A percentile compares a stretch with the other conserved stretches of the same genome.
Evolutionary conservation across 37 sponge, comb jelly and placozoan species (phyloP).

Genomic region (Geodia barretti): DNA sequence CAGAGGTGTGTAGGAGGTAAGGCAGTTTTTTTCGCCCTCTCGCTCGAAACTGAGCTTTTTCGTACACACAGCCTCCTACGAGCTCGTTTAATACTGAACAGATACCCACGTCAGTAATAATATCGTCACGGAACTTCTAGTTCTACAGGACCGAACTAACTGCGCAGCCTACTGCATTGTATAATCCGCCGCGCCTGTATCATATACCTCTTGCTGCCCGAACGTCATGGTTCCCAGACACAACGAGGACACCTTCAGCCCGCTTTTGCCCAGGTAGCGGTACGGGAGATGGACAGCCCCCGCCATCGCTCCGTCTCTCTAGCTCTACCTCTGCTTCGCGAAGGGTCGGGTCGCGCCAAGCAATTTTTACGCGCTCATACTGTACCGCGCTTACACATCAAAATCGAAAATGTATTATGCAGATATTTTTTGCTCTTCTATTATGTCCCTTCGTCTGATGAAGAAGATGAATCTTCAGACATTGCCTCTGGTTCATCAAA

Average conservation of each 20-base stretch:
- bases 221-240: constrained; percentile 95
- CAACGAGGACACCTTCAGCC: constrained; percentile 82
- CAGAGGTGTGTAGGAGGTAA: not conserved
- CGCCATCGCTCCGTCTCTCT: no score
- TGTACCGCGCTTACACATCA: not conserved
- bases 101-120: not conserved
- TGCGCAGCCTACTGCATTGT: not conserved
- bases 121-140: no score
- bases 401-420: no score
- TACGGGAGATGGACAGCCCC: constrained; percentile 20
- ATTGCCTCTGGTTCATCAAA: constrained; percentile 55
- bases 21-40: not conserved
- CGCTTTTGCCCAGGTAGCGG: constrained; percentile 74
- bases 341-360: no score
- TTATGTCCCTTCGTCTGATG: constrained; percentile 62
- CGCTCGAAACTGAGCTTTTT: constrained; percentile 4
- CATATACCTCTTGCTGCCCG: constrained; percentile 51
- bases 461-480: constrained; percentile 66
- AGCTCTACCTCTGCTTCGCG: no score
- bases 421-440: not conserved
- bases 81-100: not conserved
- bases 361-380: no score
- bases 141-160: no score
- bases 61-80: no score
- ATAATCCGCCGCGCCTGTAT: not conserved